Evolutionary conservation across 2,888 invertebrate species (phyloP).

Genomic region (Pristionchus maxplancki): DNA sequence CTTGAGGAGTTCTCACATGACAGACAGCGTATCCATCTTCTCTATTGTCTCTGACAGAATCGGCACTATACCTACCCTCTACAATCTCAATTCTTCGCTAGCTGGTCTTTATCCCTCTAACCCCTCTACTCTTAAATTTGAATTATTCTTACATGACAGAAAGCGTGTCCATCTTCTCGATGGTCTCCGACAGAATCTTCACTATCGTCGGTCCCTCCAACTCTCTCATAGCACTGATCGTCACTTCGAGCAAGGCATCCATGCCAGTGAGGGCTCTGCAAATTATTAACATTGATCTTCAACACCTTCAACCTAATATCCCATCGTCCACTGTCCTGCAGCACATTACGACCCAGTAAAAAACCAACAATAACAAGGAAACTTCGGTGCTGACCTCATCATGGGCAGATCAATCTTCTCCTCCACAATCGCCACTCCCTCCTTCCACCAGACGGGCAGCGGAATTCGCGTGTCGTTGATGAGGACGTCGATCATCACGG

Average conservation of each 20-base stretch:
- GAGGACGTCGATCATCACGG: not conserved
- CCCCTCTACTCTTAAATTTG: too few species aligned
- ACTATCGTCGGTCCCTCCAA: not conserved
- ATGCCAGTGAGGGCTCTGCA: not conserved
- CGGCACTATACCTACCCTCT: too few species aligned
- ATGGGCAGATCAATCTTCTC: constrained; percentile 10
- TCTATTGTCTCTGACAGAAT: not conserved
- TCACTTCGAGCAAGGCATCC: not conserved
- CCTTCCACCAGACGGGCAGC: constrained; percentile 4
- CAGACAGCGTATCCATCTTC: not conserved
- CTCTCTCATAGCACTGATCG: not conserved
- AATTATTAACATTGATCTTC: not conserved
- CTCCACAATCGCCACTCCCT: not conserved
- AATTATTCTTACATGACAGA: constrained; percentile 20
- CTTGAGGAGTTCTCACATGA: too few species aligned
- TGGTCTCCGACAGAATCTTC: not conserved
- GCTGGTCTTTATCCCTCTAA: too few species aligned
- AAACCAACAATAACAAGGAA: too few species aligned
- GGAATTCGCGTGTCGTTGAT: not conserved
- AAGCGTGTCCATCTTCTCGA: not conserved
- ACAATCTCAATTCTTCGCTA: too few species aligned
- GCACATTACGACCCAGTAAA: too few species aligned
- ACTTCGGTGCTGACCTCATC: not conserved
- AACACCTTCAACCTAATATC: too few species aligned
- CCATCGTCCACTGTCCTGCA: too few species aligned